A percentile compares a stretch with the other conserved stretches of the same genome.
Conservation (phyloP, 2,113 vertebrate species). For the Gymnarchus niloticus region DNA sequence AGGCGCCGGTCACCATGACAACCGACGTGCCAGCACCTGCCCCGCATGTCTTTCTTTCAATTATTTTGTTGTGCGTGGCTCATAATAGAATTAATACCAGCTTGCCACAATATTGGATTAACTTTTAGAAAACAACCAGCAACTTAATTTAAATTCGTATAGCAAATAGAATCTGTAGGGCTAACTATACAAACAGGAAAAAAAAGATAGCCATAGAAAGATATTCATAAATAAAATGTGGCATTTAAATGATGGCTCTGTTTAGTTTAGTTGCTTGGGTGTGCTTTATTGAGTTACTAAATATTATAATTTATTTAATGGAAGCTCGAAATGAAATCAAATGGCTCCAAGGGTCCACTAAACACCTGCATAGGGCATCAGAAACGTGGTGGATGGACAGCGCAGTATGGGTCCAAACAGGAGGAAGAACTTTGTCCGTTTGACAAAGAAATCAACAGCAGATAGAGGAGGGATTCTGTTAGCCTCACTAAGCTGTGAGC, state of each 20-base stretch:
- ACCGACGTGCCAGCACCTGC: slow-evolving; percentile 82
- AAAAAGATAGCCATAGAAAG: slow-evolving; percentile 59
- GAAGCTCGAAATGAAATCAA: slow-evolving; percentile 76
- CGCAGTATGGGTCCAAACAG: slow-evolving; percentile 55
- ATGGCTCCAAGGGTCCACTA: slow-evolving; percentile 69
- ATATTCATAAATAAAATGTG: slow-evolving; percentile 70
- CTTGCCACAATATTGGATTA: slow-evolving; percentile 65
- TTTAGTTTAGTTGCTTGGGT: slow-evolving; percentile 73
- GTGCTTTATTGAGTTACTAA: slow-evolving; percentile 69
- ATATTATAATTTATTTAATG: slow-evolving; percentile 74
- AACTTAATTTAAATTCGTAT: slow-evolving; percentile 71
- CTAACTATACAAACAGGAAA: slow-evolving; percentile 47
- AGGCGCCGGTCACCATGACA: slow-evolving; percentile 63
- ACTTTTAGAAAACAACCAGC: slow-evolving; percentile 54
- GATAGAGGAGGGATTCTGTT: neutral
- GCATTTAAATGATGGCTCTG: slow-evolving; percentile 71
- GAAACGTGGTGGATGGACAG: slow-evolving; percentile 39
- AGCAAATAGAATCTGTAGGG: slow-evolving; percentile 61
- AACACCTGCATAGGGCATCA: slow-evolving; percentile 65
- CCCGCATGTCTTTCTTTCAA: slow-evolving; percentile 63
- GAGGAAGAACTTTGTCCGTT: neutral
- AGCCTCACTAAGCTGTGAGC: too few species aligned
- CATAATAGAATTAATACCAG: slow-evolving; percentile 54
- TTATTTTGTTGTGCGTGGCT: slow-evolving; percentile 66
- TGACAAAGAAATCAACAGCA: neutral